A percentile compares a stretch with the other conserved stretches of the same genome.
phyloP scores from a whole-genome alignment of 2,797 vertebrate genomes.

The Halcyon badia region DNA sequence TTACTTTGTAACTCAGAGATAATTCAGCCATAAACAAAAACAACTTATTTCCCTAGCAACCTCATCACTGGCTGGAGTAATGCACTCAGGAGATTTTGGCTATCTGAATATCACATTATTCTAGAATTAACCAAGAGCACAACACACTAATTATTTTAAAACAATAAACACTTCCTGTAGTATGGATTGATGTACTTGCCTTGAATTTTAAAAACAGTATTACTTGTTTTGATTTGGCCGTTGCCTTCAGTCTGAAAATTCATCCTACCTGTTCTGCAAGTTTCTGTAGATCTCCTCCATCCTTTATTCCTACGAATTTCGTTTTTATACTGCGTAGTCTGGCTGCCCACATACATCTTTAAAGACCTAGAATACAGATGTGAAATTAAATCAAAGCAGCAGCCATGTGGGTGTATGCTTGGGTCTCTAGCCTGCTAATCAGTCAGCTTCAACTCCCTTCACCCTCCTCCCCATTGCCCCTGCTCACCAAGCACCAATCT shows the following conservation, averaged over 20 bases:
- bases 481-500: background rate
- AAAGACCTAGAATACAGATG: background rate
- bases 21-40: slow-evolving; percentile 23
- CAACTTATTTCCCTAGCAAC: slow-evolving; percentile 30
- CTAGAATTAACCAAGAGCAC: background rate
- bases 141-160: background rate
- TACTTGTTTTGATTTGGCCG: background rate
- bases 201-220: background rate
- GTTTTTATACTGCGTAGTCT: background rate
- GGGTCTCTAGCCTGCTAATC: background rate
- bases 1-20: slow-evolving; percentile 2
- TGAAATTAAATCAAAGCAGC: slow-evolving; percentile 7
- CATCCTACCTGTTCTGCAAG: background rate
- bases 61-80: background rate
- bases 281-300: background rate
- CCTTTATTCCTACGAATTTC: background rate
- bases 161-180: background rate
- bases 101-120: background rate
- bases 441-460: background rate
- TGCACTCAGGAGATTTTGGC: background rate
- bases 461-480: background rate
- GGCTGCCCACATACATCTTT: background rate
- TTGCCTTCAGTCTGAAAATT: background rate
- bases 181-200: background rate
- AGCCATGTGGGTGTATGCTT: background rate